Base-by-base conservation (phyloP, 2,797 vertebrate genomes). In the Ataeniobius toweri region DNA sequence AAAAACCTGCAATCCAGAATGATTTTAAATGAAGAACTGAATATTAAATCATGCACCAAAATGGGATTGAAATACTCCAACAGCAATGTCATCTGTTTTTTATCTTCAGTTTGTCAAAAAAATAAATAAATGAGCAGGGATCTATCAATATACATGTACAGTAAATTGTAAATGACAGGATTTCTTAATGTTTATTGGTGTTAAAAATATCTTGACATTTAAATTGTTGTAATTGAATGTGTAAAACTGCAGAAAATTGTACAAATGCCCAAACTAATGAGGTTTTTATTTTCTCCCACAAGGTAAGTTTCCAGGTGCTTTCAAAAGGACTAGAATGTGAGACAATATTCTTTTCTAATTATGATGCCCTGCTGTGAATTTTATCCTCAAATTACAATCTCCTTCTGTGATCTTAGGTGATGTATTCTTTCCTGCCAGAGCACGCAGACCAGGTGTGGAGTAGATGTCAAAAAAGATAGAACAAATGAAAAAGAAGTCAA, bases 401-500 rank as follows among this genome's bases (percentile, higher is more conserved):
- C 36, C 51, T 5, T 72, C 24, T 36, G 6, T 61, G 50, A 48
- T 71, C 59, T 18, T 69, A 16, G 22, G 36, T 48, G 6, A 39
- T 74, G n/a, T 41, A 84, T 78, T 65, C 69, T 56, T 74, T 71
- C 50, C 80, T 46, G 53, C 6, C 26, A 16, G 2, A 44, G 39
- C 14, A n/a, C 56, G 78, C 74, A 82, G 61, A 73, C 14, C 0
- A 24, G 58, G n/a, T 76, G 28, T n/a, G 7, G 53, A 14, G 28
- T 12, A 75, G 70, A 73, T 18, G 51, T 14, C 39, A 79, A 82
- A 81, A 68, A 26, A 18, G 65, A 73, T 20, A 18, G 59, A 77
- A 75, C 16, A 2, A 41, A 72, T 24, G 22, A 55, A 70, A 76
- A 70, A 18, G n/a, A 41, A 74, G 75, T 81, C 80, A 87, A 77